These are phyloP conservation scores for Nomada lathburiana DNA, from an alignment of 2,888 invertebrate species.

Conservation along the genomic window DNA sequence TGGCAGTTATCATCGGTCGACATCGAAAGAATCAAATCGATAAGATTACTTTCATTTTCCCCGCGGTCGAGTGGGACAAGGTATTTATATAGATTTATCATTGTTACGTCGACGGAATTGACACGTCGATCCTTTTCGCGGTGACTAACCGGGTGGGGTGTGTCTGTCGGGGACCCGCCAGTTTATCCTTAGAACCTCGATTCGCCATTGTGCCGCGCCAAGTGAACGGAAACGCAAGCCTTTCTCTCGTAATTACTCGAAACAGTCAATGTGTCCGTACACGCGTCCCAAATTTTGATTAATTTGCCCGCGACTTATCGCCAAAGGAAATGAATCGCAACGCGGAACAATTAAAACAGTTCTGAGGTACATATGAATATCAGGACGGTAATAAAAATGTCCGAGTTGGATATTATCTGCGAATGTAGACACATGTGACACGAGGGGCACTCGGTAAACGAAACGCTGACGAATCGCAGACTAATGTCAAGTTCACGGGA, in stretches of 20 bases:
- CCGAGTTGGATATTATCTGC: too few species aligned
- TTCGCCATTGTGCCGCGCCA: slow-evolving; percentile 9
- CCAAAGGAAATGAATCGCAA: too few species aligned
- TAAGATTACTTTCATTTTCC: slow-evolving; percentile 27
- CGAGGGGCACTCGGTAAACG: slow-evolving; percentile 45
- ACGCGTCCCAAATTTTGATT: slow-evolving; percentile 15
- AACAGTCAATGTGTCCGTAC: slow-evolving; percentile 10
- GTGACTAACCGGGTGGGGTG: slow-evolving; percentile 67
- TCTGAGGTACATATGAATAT: too few species aligned
- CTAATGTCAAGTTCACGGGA: slow-evolving; percentile 37
- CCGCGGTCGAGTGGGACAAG: not conserved
- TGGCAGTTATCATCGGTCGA: slow-evolving; percentile 29
- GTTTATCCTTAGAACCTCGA: slow-evolving; percentile 32
- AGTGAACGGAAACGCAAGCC: slow-evolving; percentile 30
- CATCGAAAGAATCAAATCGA: slow-evolving; percentile 42
- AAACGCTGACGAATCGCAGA: slow-evolving; percentile 43
- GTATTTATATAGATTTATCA: slow-evolving; percentile 49
- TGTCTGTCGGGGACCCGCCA: slow-evolving; percentile 54
- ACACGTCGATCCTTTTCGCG: slow-evolving; percentile 52
- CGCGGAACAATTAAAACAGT: too few species aligned
- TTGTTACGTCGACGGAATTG: slow-evolving; percentile 55
- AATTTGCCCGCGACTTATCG: too few species aligned
- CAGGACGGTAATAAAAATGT: too few species aligned
- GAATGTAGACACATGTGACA: not conserved
- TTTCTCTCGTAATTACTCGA: slow-evolving; percentile 39